Conservation (phyloP, 2,797 vertebrate species). For the Urocyon cinereoargenteus region DNA sequence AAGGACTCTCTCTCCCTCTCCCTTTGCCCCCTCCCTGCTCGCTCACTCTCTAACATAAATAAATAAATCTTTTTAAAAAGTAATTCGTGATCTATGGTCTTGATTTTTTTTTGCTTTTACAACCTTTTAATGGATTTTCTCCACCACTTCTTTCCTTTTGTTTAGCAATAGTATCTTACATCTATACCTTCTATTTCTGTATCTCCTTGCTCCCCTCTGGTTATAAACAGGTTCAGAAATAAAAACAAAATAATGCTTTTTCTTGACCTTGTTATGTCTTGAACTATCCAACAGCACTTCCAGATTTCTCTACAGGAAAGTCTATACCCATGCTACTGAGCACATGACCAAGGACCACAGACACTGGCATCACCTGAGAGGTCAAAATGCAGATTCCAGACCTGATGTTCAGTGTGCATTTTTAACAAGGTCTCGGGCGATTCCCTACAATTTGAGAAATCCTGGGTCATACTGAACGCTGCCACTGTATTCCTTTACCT, state of each 20-base stretch:
- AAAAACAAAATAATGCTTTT: slow-evolving; percentile 33
- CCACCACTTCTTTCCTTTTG: neutral
- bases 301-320: neutral
- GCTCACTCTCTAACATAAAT: no score
- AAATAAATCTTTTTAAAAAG: neutral
- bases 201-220: neutral
- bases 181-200: neutral
- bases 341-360: neutral
- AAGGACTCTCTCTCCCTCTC: no score
- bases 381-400: neutral
- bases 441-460: neutral
- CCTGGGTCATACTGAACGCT: neutral
- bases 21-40: no score
- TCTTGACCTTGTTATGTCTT: neutral
- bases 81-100: neutral
- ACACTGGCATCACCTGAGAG: neutral
- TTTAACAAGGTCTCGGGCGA: neutral
- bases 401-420: neutral
- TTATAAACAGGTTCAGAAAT: neutral
- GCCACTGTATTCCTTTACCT: neutral
- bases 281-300: neutral
- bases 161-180: neutral
- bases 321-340: neutral
- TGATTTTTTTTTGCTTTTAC: neutral
- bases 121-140: neutral